Conservation (phyloP, 2,888 invertebrate genomes). For the Entomobrya multifasciata region DNA sequence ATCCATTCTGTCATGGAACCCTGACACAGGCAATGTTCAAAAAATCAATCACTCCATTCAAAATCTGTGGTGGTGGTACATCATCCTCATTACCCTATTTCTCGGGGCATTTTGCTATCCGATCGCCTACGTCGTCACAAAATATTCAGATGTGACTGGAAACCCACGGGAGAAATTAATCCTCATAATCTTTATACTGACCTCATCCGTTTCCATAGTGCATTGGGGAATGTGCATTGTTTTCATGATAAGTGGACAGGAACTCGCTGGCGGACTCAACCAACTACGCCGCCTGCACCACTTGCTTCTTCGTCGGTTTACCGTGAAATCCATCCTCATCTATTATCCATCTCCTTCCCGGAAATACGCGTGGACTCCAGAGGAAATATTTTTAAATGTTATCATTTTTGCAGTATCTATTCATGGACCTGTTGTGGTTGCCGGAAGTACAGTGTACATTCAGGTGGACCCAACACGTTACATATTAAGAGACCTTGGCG, state of each 20-base stretch:
- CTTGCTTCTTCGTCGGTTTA: neutral
- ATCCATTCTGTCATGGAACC: constrained; percentile 23
- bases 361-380: neutral
- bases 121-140: neutral
- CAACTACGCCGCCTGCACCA: neutral
- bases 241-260: neutral
- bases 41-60: neutral
- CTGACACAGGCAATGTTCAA: neutral
- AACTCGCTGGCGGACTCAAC: constrained; percentile 21
- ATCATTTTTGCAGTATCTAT: neutral
- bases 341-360: neutral
- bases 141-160: neutral
- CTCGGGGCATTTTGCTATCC: constrained; percentile 23
- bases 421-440: neutral
- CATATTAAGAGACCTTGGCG: neutral
- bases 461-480: neutral
- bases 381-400: constrained; percentile 18
- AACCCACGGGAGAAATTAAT: neutral
- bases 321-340: neutral
- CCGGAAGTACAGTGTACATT: neutral
- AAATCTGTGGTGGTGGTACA: neutral
- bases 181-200: neutral
- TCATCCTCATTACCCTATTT: neutral
- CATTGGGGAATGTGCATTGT: constrained; percentile 38
- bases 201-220: neutral